Evolutionary conservation across 2,888 invertebrate genomes (phyloP), one percentile per base, ranked within the genome.

Genomic region (Agrochola lota): DNA sequence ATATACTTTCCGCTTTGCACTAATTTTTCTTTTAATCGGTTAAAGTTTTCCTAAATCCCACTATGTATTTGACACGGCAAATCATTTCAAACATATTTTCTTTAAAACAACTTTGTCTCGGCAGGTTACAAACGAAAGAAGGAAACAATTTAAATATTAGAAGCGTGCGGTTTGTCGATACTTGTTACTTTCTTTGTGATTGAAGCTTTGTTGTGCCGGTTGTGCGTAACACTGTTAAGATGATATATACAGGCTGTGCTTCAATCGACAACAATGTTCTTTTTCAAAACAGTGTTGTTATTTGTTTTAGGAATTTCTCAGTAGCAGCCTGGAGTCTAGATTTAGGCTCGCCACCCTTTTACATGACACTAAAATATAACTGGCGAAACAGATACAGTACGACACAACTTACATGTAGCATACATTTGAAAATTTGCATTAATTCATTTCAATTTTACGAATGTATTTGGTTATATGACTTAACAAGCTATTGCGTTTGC

Each of bases 151-250:
- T 85, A 64, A 76, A 66, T 88, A 87, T 85, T 85, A 87, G 77
- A 78, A 83, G 87, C 77, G 60, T 88, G 88, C 84, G 88, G 89
- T 88, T 80, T 73, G 78, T 20, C 74, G 83, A 74, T 57, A 81
- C 80, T 84, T 77, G 84, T 88, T 84, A 88, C 88, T 88, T 88
- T 88, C 88, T 88, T 88, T 83, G 85, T 87, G 87, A 88, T 88
- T 87, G 84, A 83, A 83, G 80, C 83, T 77, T 87, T 87, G 87
- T 84, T 76, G 74, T 79, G 82, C 80, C 85, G 85, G 87, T 77
- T 76, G 72, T 82, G 87, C 84, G 82, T 85, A 84, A 87, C 83
- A 70, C 68, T 71, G 67, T 20, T 23, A 63, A 85, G 35, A 57
- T 12, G 12, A 8, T 4, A 0, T 57, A 35, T 73, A 84, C 75